These are phyloP conservation scores for Myripristis murdjan DNA, from an alignment of 2,797 vertebrate genomes.

Conservation along the genomic window DNA sequence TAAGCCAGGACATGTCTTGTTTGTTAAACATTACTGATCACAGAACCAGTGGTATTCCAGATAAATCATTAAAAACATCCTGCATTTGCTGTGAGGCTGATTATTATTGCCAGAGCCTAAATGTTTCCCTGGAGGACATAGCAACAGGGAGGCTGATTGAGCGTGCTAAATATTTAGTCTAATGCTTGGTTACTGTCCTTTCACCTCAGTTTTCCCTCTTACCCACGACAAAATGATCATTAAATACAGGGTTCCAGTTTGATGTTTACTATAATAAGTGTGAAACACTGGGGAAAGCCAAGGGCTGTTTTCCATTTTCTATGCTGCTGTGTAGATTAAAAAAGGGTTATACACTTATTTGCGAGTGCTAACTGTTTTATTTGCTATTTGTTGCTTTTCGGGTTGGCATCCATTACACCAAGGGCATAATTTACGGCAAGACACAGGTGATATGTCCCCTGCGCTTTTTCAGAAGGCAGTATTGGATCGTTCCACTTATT, in stretches of 20 bases:
- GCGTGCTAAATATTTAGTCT: conserved; percentile 76
- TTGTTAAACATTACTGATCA: conserved; percentile 20
- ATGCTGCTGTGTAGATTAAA: no score
- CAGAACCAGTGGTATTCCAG: conserved; percentile 30
- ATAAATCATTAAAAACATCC: conserved; percentile 70
- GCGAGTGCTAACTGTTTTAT: no score
- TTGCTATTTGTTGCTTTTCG: no score
- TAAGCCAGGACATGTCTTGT: background rate
- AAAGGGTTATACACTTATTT: no score
- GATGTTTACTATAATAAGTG: conserved; percentile 31
- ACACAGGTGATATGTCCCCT: no score
- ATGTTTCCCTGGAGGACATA: conserved; percentile 66
- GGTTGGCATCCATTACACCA: no score
- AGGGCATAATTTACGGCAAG: no score
- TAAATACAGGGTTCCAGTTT: conserved; percentile 25
- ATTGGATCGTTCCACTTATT: no score
- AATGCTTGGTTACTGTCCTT: conserved; percentile 73
- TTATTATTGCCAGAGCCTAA: conserved; percentile 38
- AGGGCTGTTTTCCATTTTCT: no score
- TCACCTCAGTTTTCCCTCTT: conserved; percentile 21
- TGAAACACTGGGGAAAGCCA: no score
- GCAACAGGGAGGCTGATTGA: conserved; percentile 67
- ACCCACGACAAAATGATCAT: conserved; percentile 50
- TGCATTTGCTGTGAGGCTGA: conserved; percentile 23
- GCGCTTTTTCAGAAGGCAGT: no score